Base-by-base conservation (phyloP, 2,888 invertebrate species). In the Nomada flava region DNA sequence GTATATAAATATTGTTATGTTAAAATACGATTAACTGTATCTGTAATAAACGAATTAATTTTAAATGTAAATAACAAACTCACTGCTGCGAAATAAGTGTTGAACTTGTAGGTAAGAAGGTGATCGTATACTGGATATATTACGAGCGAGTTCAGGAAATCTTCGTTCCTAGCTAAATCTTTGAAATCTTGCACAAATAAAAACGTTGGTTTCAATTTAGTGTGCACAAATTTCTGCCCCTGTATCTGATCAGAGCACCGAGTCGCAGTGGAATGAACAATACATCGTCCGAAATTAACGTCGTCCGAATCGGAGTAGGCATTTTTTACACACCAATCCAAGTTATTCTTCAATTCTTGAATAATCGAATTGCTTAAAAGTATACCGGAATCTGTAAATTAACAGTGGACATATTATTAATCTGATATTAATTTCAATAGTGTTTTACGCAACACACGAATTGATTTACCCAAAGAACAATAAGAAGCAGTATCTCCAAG, bases 251-350 rank as follows among this genome's bases (percentile, higher is more conserved):
- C 91, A 53, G 94, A 92, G 92, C 97, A 98, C 10, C 95, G 94
- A 68, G 95, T 91, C 77, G 96, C 95, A 15, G 96, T 95, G 44
- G 97, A 96, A 93, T 97, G 96, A 82, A 96, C 94, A 86, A 97
- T 95, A 93, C 98, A 98, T 85, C 97, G 95, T n/a, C 98, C 98
- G 83, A 98, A 95, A 94, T 98, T 98, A 92, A 97, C 96, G 93
- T 97, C 97, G 91, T 97, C 97, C 89, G 96, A 96, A 84, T 96
- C 96, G 1, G 98, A 97, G 91, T 96, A 96, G 0, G 97, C 96
- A 94, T 98, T 98, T 86, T 96, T 96, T 26, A 98, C 97, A 93
- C 98, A 98, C 97, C 98, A 98, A 92, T 98, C 98, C 89, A 98
- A 94, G 92, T 97, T 96, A 60, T 95, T 95, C 90, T 97, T 96